Conservation (phyloP, 2,113 vertebrate genomes). For the Stegostoma tigrinum region DNA sequence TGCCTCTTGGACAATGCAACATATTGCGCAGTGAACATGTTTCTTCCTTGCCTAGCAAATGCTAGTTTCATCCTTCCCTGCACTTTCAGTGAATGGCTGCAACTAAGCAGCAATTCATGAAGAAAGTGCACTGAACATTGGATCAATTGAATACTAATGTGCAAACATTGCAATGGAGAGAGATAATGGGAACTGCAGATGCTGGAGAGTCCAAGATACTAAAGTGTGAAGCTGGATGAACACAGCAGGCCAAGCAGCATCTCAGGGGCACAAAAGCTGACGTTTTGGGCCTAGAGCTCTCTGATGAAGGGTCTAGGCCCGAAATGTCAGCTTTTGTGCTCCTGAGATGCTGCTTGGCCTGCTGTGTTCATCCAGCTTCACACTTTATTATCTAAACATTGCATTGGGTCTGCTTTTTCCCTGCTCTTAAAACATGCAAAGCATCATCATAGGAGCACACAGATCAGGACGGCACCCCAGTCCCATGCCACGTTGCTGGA, state of each 20-base stretch:
- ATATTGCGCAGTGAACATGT: not conserved
- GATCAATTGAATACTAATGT: not conserved
- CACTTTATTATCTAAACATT: no score
- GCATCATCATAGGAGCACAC: no score
- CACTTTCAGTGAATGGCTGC: not conserved
- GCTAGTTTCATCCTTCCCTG: not conserved
- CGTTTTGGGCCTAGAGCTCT: no score
- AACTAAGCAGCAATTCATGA: not conserved
- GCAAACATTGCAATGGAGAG: not conserved
- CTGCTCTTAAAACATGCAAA: not conserved
- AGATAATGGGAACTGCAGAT: no score
- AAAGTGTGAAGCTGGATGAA: no score
- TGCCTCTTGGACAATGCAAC: not conserved
- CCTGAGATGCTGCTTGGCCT: no score
- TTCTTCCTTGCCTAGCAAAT: not conserved
- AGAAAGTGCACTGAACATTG: not conserved
- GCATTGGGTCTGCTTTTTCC: not conserved
- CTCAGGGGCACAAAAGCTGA: no score
- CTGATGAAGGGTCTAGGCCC: no score
- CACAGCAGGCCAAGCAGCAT: no score
- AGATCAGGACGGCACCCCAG: not conserved
- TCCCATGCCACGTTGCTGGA: not conserved
- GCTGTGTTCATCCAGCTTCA: no score
- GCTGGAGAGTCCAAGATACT: no score
- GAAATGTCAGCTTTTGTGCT: no score